Percentiles rank a stretch among this genome's conserved stretches.
Conservation (phyloP, 2,797 vertebrate genomes). For the Premnoplex brunnescens region DNA sequence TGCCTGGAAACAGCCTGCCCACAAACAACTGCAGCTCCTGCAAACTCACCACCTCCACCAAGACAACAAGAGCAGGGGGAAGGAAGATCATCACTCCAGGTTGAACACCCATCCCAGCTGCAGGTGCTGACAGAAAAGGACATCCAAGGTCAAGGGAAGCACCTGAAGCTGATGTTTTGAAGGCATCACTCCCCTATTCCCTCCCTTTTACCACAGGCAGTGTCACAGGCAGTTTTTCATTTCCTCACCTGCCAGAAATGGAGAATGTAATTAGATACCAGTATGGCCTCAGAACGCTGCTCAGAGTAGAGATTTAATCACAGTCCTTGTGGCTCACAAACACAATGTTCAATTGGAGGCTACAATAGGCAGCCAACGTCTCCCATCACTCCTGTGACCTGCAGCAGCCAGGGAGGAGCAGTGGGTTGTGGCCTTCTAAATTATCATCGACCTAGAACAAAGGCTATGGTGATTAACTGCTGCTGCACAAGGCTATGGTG, state of each 20-base stretch:
- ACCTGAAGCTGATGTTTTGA: not conserved
- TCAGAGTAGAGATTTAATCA: slow-evolving; percentile 46
- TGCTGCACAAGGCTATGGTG: not conserved
- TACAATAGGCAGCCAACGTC: not conserved
- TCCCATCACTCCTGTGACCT: not conserved
- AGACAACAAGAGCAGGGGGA: not conserved
- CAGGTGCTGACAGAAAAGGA: not conserved
- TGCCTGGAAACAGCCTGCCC: not conserved
- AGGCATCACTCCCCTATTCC: not conserved
- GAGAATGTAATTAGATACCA: slow-evolving; percentile 37
- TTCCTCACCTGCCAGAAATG: slow-evolving; percentile 22
- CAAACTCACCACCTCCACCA: not conserved
- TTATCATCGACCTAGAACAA: not conserved
- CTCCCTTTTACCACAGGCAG: slow-evolving; percentile 36
- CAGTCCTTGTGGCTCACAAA: not conserved
- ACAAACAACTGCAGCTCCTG: not conserved
- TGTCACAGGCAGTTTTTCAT: slow-evolving; percentile 11
- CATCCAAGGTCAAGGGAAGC: not conserved
- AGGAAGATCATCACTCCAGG: not conserved
- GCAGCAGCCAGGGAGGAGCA: not conserved
- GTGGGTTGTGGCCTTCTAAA: not conserved
- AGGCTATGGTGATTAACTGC: not conserved
- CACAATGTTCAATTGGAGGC: not conserved
- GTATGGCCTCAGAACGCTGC: slow-evolving; percentile 22
- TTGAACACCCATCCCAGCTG: not conserved